These are phyloP conservation scores for Imbricaverruca yamaguchii DNA, from an alignment of 2,888 invertebrate genomes.

Conservation along the genomic window DNA sequence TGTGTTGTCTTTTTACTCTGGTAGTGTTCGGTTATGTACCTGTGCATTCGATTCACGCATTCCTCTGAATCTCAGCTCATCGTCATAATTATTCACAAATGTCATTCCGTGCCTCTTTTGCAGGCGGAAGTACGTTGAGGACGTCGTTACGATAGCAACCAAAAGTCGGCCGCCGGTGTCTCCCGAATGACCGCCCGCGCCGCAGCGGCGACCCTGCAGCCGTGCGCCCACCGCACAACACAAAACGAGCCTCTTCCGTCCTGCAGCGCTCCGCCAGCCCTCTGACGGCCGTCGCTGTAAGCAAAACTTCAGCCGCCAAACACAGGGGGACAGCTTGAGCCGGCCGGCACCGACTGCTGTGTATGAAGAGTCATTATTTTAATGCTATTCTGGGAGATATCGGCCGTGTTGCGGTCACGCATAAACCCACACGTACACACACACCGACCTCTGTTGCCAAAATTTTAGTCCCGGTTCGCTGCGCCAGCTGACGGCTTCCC, in stretches of 20 bases:
- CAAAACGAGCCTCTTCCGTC: slow-evolving; percentile 15
- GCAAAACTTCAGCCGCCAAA: neutral
- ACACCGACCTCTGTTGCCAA: slow-evolving; percentile 10
- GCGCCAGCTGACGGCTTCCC: neutral
- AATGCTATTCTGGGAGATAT: neutral
- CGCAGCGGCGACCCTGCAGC: neutral
- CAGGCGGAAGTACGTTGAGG: slow-evolving; percentile 9
- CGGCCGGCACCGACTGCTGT: neutral
- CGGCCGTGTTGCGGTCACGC: neutral
- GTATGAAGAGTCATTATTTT: slow-evolving; percentile 7
- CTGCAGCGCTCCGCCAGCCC: neutral
- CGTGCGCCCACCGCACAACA: neutral
- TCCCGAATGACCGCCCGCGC: neutral
- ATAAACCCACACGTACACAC: neutral
- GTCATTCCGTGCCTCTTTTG: too few relatives aligned
- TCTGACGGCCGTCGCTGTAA: neutral
- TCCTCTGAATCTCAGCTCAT: too few relatives aligned
- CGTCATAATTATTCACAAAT: too few relatives aligned
- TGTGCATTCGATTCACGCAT: too few relatives aligned
- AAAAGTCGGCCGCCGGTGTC: neutral
- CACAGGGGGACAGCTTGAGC: neutral
- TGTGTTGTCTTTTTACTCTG: too few relatives aligned
- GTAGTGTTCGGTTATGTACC: too few relatives aligned
- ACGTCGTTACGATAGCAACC: neutral
- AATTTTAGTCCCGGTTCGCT: slow-evolving; percentile 2